Evolutionary conservation across 2,113 vertebrate genomes (phyloP).

Genomic region (Dolichallabes microphthalmus): DNA sequence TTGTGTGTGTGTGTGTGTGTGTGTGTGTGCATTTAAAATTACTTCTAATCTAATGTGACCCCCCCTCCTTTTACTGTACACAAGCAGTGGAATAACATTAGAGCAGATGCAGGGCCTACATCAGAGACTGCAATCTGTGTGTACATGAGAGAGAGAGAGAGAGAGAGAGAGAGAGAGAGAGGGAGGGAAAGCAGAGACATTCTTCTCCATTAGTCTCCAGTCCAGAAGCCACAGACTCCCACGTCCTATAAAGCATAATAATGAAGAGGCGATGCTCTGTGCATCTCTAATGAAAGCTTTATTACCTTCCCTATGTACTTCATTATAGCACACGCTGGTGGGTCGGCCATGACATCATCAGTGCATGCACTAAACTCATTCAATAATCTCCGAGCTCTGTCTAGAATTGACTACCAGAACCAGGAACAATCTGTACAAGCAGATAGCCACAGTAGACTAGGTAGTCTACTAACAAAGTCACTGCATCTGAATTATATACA

Average conservation of each 20-base stretch:
- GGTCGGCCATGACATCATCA: conserved; percentile 31
- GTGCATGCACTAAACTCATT: neutral
- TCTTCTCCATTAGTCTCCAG: conserved; percentile 44
- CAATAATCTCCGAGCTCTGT: neutral
- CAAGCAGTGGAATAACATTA: conserved; percentile 34
- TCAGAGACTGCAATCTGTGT: neutral
- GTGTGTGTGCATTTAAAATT: conserved; percentile 36
- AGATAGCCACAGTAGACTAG: neutral
- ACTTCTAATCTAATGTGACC: conserved; percentile 26
- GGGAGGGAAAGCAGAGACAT: conserved; percentile 9
- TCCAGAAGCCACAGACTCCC: conserved; percentile 29
- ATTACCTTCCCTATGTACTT: conserved; percentile 28
- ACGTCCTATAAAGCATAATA: conserved; percentile 27
- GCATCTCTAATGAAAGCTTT: conserved; percentile 38
- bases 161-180: conserved; percentile 15
- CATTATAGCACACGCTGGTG: conserved; percentile 10
- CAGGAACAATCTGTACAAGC: neutral
- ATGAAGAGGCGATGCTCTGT: conserved; percentile 36
- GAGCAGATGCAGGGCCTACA: conserved; percentile 13
- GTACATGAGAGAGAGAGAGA: neutral
- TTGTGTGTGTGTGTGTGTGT: conserved; percentile 11
- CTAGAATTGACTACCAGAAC: neutral
- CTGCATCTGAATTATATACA: too few species aligned
- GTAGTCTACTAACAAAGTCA: neutral
- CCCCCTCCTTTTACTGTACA: conserved; percentile 30